These are phyloP conservation scores for Lycorma delicatula DNA, from an alignment of 1,140 invertebrate genomes.

Conservation along the genomic window DNA sequence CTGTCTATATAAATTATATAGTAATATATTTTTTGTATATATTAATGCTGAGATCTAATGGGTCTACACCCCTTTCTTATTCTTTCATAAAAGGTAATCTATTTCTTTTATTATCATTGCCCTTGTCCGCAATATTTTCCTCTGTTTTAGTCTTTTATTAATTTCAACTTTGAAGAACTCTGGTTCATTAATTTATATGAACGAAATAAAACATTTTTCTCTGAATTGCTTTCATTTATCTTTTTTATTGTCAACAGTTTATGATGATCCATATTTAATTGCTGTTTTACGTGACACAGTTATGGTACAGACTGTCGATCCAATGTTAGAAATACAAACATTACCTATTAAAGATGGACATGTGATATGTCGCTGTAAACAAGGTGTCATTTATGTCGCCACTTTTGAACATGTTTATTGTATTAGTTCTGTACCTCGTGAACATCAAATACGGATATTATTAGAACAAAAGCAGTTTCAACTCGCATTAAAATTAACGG, in stretches of 20 bases:
- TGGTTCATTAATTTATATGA: no score
- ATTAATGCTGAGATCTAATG: no score
- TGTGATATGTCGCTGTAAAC: constrained; percentile 50
- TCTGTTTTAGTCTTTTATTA: no score
- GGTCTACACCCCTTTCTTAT: no score
- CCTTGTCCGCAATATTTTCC: no score
- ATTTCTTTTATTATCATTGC: no score
- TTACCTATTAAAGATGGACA: constrained; percentile 60
- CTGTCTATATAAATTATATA: no score
- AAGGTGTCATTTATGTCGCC: constrained; percentile 75
- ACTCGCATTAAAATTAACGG: constrained; percentile 85
- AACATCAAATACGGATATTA: constrained; percentile 71
- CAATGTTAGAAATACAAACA: constrained; percentile 63
- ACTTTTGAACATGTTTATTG: constrained; percentile 82
- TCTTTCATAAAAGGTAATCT: no score
- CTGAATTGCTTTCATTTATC: not conserved
- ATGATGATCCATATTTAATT: constrained; percentile 85
- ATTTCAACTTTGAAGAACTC: no score
- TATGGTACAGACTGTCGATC: constrained; percentile 68
- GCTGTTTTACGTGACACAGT: constrained; percentile 71
- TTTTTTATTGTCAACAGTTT: constrained; percentile 47
- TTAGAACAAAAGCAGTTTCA: constrained; percentile 87
- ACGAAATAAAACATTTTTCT: no score
- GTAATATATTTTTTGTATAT: no score
- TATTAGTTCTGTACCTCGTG: constrained; percentile 64